Conservation (phyloP, 2,888 invertebrate species). For the Ophion ventricosus region DNA sequence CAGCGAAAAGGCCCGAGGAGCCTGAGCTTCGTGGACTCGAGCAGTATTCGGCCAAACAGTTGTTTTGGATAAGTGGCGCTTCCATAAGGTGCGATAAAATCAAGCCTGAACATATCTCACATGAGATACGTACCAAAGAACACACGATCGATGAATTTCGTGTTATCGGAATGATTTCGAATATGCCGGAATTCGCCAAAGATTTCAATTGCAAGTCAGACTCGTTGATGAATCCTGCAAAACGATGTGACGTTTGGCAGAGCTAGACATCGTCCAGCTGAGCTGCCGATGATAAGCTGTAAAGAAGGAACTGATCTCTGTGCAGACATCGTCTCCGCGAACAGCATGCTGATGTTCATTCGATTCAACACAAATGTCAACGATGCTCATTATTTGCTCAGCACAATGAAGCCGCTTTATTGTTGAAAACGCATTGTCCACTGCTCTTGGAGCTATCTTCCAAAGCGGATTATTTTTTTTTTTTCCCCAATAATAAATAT, state of each 20-base stretch:
- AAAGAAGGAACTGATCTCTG: too few relatives aligned
- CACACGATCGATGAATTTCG: neutral
- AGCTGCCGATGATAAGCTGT: too few relatives aligned
- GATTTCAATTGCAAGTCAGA: neutral
- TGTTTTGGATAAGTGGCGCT: conserved; percentile 17
- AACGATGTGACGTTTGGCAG: neutral
- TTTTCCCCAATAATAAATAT: too few relatives aligned
- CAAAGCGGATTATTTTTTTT: too few relatives aligned
- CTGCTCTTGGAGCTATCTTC: too few relatives aligned
- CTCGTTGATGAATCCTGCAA: neutral
- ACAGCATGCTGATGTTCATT: too few relatives aligned
- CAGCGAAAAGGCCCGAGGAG: neutral
- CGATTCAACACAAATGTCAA: too few relatives aligned
- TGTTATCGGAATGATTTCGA: neutral
- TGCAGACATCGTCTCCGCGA: too few relatives aligned
- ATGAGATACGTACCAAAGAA: neutral
- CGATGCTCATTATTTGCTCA: too few relatives aligned
- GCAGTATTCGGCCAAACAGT: neutral
- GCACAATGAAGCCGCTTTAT: too few relatives aligned
- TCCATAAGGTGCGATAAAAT: neutral
- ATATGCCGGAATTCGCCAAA: neutral
- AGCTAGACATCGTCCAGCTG: neutral
- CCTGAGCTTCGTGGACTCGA: neutral
- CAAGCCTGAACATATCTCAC: too few relatives aligned
- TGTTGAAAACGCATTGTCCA: too few relatives aligned